Evolutionary conservation across 2,888 invertebrate species (phyloP).

Genomic region (Oscheius myriophilus): DNA sequence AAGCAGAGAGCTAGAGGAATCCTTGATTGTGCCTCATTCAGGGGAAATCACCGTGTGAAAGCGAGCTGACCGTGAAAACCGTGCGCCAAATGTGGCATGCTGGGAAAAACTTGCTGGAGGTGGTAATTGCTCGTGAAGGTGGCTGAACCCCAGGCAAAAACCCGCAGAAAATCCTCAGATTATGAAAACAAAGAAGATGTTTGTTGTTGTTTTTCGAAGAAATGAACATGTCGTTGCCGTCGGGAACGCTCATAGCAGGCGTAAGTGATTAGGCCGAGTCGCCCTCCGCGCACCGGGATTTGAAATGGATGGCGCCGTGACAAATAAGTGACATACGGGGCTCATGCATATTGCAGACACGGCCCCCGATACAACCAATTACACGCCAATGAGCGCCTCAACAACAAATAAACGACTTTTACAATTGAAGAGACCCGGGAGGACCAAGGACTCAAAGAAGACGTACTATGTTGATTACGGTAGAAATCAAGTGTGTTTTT

Average conservation of each 20-base stretch:
- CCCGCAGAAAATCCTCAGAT: neutral
- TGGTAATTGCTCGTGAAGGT: constrained; percentile 9
- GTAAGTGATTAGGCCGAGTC: constrained; percentile 22
- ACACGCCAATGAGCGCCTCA: neutral
- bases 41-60: too few species aligned
- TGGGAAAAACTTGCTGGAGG: constrained; percentile 3
- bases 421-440: neutral
- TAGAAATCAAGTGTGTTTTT: too few species aligned
- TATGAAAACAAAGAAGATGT: neutral
- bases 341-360: constrained; percentile 33
- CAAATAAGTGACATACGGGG: constrained; percentile 33
- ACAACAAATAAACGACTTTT: neutral
- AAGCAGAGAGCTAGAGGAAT: too few species aligned
- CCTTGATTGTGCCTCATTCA: too few species aligned
- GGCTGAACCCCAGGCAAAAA: neutral
- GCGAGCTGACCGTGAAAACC: too few species aligned
- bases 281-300: constrained; percentile 17
- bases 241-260: neutral
- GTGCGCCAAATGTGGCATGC: neutral
- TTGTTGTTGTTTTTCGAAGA: neutral
- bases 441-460: neutral
- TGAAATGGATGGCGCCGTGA: constrained; percentile 30
- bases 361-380: constrained; percentile 16
- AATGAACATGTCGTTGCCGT: neutral
- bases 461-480: too few species aligned